Base-by-base conservation (phyloP, 1,140 invertebrate genomes). In the Pseudachorutes palmiensis region DNA sequence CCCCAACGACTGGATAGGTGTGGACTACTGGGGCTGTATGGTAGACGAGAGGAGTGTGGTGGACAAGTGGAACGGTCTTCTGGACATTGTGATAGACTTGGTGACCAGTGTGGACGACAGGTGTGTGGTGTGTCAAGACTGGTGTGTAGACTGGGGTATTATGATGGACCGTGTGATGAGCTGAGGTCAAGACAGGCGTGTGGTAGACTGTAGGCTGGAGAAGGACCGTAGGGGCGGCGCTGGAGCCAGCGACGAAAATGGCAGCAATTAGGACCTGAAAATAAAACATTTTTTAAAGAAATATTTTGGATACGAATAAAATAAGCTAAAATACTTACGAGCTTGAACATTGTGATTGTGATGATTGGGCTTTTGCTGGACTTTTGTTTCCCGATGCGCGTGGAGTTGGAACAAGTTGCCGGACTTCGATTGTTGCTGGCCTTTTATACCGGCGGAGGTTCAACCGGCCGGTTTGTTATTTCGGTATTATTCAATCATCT, bases 291-390 rank as follows among this genome's bases (percentile, higher is more conserved):
- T 64, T 64, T 64, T 24, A 66, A 49, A 3, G 48, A 51, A 49
- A 65, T 59, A 5, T 2, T 33, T 22, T 64, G 26, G n/a, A n/a
- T n/a, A n/a, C n/a, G n/a, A n/a, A n/a, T n/a, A n/a, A n/a, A n/a
- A n/a, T 28, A 58, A 28, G 57, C 28, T 12, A 30, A 61, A 1
- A 30, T 1, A 59, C 66, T 68, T 68, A 68, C 66, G 14, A 68
- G 9, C 30, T 64, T 68, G 59, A 45, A 55, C 66, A 68, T 68
- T 32, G 32, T 63, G 66, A 48, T 19, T 32, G 49, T 2, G 29
- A 24, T 12, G 29, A 61, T 58, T 5, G 32, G 31, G 59, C 24
- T 61, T 9, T 9, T 26, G 29, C 59, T 32, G 59, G 9, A 16
- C 9, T 55, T 5, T 55, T 22, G 3, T 5, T 5, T 14, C 24